phyloP scores from a whole-genome alignment of 37 sponge, comb jelly and placozoan genomes.

The Ianthella basta region DNA sequence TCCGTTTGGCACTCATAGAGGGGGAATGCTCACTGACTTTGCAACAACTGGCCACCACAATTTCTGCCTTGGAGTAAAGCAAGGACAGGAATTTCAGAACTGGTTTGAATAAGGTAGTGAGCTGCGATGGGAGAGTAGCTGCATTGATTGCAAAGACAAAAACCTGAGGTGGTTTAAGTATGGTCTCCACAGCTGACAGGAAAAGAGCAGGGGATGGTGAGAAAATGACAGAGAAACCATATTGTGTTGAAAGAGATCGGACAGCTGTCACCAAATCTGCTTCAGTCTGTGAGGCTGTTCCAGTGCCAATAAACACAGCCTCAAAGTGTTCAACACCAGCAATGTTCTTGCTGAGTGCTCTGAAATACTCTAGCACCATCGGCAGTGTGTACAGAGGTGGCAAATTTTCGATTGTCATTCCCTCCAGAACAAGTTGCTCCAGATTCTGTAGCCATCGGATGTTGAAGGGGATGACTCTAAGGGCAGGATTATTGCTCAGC shows the following conservation, averaged over 20 bases:
- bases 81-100: conserved; percentile 9
- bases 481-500: conserved; percentile 4
- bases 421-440: not conserved
- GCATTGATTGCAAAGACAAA: not conserved
- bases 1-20: too few species aligned
- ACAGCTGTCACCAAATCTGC: not conserved
- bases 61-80: not conserved
- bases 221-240: conserved; percentile 10
- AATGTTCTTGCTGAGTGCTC: not conserved
- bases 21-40: not conserved
- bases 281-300: not conserved
- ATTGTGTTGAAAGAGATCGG: not conserved
- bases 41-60: not conserved
- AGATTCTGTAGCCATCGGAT: not conserved
- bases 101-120: not conserved
- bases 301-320: conserved; percentile 8
- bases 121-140: not conserved
- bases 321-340: conserved; percentile 8
- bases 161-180: conserved; percentile 16
- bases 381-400: not conserved
- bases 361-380: not conserved
- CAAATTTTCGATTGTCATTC: not conserved
- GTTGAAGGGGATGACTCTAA: conserved; percentile 3
- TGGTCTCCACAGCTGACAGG: conserved; percentile 21
- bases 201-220: not conserved